Base-by-base conservation (phyloP, 2,797 vertebrate species). In the Phalanger gymnotis region DNA sequence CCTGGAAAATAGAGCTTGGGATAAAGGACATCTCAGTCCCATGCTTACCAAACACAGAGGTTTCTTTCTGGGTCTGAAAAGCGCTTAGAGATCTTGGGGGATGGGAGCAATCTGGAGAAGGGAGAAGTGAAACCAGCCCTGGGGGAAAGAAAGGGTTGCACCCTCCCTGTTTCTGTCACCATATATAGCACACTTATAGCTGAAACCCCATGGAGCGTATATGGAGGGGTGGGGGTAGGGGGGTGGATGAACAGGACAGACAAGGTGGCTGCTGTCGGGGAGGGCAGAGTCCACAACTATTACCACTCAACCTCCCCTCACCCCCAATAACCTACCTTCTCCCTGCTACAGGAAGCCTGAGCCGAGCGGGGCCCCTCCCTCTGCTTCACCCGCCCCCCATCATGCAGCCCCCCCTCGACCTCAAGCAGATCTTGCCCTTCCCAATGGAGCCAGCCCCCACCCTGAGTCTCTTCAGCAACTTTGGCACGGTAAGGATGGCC, bases 381-480 rank as follows among this genome's bases (percentile, higher is more conserved):
- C 98, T 99, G 98, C 99, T 99, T 96, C 99, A 99, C 97, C 99
- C 99, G 87, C 98, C 99, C 0, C 87, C 99, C 98, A 98, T 99
- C 96, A 98, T 98, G 96, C 99, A 99, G 98, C 99, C 99, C 19
- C 99, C 99, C 53, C 98, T 99, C 98, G 99, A 99, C 98, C 99
- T 99, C 98, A 99, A 99, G 98, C 99, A 99, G 94, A 99, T 99
- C 97, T 98, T 99, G 96, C 99, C 99, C 97, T 99, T 99, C 97
- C 99, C 99, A 90, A 98, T 99, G 98, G 99, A 99, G 96, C 99
- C 99, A 0, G 95, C 99, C 55, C 99, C 99, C 12, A 99, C 99
- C 98, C 98, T 99, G 98, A 99, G 98, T 96, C 99, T 99, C 97
- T 99, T 99, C 98, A 99, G 99, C 98, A 99, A 99, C 98, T 99